phyloP scores from a whole-genome alignment of 1,140 invertebrate genomes.

The Bombus picipes region DNA sequence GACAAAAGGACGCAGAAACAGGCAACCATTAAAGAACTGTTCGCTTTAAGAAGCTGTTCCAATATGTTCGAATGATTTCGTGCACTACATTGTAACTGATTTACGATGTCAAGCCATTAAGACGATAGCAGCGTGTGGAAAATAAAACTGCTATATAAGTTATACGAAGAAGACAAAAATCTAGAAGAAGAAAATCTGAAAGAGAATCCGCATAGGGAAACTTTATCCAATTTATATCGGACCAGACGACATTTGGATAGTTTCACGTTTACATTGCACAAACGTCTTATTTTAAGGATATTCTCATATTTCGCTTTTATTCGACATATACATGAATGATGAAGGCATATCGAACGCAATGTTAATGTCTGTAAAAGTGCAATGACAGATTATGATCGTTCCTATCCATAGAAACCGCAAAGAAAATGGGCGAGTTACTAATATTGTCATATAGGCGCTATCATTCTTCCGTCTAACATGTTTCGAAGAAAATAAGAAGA shows the following conservation, averaged over 20 bases:
- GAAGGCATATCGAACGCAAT: too few relatives aligned
- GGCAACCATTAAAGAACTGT: not conserved
- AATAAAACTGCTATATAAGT: constrained; percentile 16
- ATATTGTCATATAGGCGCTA: too few relatives aligned
- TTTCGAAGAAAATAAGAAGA: not conserved
- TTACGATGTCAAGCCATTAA: not conserved
- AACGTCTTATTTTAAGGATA: not conserved
- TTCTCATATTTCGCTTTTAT: not conserved
- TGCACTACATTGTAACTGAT: constrained; percentile 6
- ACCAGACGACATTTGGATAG: constrained; percentile 11
- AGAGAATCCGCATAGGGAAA: constrained; percentile 3
- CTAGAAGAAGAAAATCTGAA: constrained; percentile 1
- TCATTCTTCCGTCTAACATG: not conserved
- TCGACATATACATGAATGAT: too few relatives aligned
- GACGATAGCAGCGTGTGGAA: not conserved
- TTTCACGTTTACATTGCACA: not conserved
- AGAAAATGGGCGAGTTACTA: too few relatives aligned
- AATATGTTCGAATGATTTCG: not conserved
- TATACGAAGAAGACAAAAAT: constrained; percentile 5
- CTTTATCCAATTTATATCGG: constrained; percentile 43
- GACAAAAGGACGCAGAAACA: not conserved
- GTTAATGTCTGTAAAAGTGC: too few relatives aligned
- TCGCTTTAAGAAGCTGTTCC: not conserved
- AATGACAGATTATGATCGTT: too few relatives aligned
- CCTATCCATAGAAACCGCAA: too few relatives aligned